Evolutionary conservation across 2,113 vertebrate species (phyloP).

Genomic region (Pelecanoides urinatrix): DNA sequence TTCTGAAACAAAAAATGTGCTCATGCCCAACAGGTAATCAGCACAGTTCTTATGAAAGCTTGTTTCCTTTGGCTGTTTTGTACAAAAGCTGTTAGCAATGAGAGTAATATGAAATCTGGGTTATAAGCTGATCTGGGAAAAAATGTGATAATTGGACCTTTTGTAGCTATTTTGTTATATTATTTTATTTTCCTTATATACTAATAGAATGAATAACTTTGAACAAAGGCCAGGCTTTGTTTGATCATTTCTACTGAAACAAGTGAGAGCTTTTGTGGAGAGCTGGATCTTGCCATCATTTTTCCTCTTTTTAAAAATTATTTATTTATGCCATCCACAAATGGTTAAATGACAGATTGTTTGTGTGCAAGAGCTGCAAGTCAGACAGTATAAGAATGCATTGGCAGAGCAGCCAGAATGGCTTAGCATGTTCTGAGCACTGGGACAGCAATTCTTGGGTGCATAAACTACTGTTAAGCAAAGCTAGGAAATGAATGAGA

Average conservation of each 20-base stretch:
- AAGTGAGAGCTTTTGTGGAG: not conserved
- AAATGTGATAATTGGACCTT: not conserved
- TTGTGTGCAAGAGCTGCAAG: not conserved
- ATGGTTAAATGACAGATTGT: not conserved
- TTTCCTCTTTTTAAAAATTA: not conserved
- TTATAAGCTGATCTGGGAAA: not conserved
- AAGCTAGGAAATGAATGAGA: not conserved
- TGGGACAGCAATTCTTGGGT: not conserved
- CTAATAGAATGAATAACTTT: not conserved
- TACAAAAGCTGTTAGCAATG: not conserved
- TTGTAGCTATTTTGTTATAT: not conserved
- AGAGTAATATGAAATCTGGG: not conserved
- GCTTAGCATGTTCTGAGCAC: not conserved
- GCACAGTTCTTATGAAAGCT: not conserved
- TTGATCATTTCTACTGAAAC: not conserved
- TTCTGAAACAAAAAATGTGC: not conserved
- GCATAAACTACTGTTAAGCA: not conserved
- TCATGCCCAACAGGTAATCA: not conserved
- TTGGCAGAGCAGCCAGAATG: not conserved
- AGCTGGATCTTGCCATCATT: not conserved
- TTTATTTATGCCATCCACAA: not conserved
- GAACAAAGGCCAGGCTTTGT: not conserved
- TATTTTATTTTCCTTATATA: conserved; percentile 3
- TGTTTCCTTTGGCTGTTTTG: conserved; percentile 13
- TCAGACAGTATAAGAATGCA: not conserved